Evolutionary conservation across 2,888 invertebrate species (phyloP), one percentile per base, ranked within the genome.

Genomic region (Dugesia japonica): DNA sequence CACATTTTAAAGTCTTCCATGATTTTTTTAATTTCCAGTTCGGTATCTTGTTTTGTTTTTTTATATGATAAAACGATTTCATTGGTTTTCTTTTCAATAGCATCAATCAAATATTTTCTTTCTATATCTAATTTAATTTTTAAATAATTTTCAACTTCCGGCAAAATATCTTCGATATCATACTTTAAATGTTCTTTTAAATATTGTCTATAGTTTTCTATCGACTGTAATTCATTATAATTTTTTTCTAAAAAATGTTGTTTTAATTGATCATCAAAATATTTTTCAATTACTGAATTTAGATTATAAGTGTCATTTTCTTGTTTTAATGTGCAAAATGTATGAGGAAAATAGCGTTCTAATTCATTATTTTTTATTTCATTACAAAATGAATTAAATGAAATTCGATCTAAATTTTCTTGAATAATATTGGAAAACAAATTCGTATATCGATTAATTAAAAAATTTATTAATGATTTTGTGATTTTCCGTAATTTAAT

Each of bases 341-440:
- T 20, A n/a, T 56, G 56, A 56, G 56, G 17, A 56, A 56, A 56
- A 56, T 20, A 23, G 56, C 20, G 4, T 56, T 20, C 56, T 20
- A 56, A 20, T 9, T 56, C n/a, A n/a, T 56, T 56, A 9, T 1
- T 56, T 56, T 56, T 56, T 1, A 56, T n/a, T 56, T 56, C 56
- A 56, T 56, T 23, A n/a, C 20, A 20, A 23, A 56, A n/a, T 9
- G n/a, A n/a, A 56, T 23, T n/a, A n/a, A 56, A 56, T 9, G 56
- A 56, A 56, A 23, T n/a, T 7, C 1, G 20, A 20, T 56, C n/a
- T 9, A 56, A n/a, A 56, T 56, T 56, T 20, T 7, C n/a, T 13
- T 56, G 56, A 23, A 56, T 56, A 56, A 56, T 56, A n/a, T 56
- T 56, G n/a, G 56, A 56, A 23, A 56, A 56, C 56, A 56, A n/a